phyloP scores from a whole-genome alignment of 1,140 invertebrate genomes.

The Sitobion miscanthi region DNA sequence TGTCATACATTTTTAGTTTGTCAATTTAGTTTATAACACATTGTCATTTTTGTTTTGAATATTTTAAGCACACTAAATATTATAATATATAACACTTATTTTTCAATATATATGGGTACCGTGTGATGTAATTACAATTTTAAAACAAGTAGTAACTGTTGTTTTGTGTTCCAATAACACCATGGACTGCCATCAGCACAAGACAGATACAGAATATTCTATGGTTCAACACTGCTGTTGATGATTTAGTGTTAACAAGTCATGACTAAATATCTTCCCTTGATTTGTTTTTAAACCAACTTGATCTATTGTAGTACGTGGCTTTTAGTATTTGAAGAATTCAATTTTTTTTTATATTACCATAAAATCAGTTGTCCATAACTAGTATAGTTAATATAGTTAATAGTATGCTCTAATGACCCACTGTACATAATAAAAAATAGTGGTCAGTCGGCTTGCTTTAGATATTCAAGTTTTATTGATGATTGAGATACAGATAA shows the following conservation, averaged over 20 bases:
- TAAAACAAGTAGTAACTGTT: not conserved
- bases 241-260: no score
- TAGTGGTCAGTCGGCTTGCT: not conserved
- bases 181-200: no score
- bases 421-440: not conserved
- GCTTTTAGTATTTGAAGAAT: not conserved
- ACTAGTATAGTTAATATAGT: conserved; percentile 38
- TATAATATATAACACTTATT: not conserved
- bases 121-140: not conserved
- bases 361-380: not conserved
- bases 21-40: not conserved
- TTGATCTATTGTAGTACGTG: not conserved
- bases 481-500: not conserved
- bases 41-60: not conserved
- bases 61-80: not conserved
- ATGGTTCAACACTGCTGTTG: no score
- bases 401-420: conserved; percentile 10
- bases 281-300: not conserved
- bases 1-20: not conserved
- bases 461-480: not conserved
- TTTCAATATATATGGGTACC: not conserved
- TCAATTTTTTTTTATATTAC: not conserved
- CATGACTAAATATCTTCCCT: not conserved
- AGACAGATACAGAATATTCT: no score
- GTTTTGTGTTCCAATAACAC: not conserved